These are phyloP conservation scores for Erpetoichthys calabaricus DNA, from an alignment of 2,797 vertebrate species.

Conservation along the genomic window DNA sequence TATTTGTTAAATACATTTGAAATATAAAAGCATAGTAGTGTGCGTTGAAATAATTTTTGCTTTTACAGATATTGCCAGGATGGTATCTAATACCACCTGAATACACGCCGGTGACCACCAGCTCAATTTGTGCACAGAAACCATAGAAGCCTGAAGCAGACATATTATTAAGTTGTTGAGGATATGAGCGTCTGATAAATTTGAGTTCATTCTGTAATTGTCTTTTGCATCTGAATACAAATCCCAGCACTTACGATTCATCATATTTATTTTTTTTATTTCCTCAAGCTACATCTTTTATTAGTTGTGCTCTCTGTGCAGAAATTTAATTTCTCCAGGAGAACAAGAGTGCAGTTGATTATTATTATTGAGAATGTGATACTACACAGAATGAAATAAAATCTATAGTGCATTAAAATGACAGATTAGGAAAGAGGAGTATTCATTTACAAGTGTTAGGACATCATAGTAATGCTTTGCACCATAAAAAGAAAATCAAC, in stretches of 20 bases:
- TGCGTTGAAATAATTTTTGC: slow-evolving; percentile 10
- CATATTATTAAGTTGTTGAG: slow-evolving; percentile 75
- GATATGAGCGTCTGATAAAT: slow-evolving; percentile 68
- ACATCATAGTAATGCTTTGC: slow-evolving; percentile 89
- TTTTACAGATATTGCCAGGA: neutral
- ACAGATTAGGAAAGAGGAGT: slow-evolving; percentile 86
- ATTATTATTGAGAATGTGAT: slow-evolving; percentile 97
- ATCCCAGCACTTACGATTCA: slow-evolving; percentile 83
- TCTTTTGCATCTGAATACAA: slow-evolving; percentile 79
- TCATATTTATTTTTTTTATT: slow-evolving; percentile 96
- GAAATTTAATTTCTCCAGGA: slow-evolving; percentile 94
- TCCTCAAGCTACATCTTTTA: slow-evolving; percentile 95
- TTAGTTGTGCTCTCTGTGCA: slow-evolving; percentile 91
- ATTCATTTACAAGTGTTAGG: slow-evolving; percentile 98
- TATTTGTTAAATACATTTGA: too few species aligned
- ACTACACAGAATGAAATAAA: slow-evolving; percentile 89
- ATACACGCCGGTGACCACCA: slow-evolving; percentile 2
- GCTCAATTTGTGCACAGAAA: slow-evolving; percentile 6
- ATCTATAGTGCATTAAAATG: slow-evolving; percentile 99
- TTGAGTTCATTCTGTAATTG: slow-evolving; percentile 84
- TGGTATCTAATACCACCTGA: slow-evolving; percentile 7
- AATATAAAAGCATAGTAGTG: too few species aligned
- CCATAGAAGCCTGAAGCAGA: slow-evolving; percentile 29
- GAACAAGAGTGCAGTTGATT: slow-evolving; percentile 91
- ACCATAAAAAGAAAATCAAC: slow-evolving; percentile 85